These are phyloP conservation scores for Orientallactaga sibirica DNA, from an alignment of 2,797 vertebrate genomes.

Conservation along the genomic window DNA sequence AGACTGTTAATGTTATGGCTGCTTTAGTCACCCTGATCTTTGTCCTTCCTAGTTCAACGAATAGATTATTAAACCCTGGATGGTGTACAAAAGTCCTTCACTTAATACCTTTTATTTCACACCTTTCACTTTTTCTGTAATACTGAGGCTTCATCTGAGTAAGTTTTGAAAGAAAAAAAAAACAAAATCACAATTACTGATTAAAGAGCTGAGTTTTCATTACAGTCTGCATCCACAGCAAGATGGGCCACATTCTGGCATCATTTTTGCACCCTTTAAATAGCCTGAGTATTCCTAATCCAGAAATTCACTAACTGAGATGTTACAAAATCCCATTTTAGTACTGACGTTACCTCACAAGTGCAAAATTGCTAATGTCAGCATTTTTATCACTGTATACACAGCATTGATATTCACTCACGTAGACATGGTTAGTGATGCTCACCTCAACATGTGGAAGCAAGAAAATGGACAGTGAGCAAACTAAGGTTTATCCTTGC, in stretches of 20 bases:
- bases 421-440: not conserved
- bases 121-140: not conserved
- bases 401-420: not conserved
- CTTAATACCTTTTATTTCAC: not conserved
- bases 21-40: slow-evolving; percentile 1
- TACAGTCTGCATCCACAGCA: not conserved
- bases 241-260: not conserved
- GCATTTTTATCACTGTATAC: not conserved
- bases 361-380: not conserved
- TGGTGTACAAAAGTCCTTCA: not conserved
- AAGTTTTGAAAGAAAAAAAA: not conserved
- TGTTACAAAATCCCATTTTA: not conserved
- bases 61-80: not conserved
- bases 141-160: not conserved
- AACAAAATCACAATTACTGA: not conserved
- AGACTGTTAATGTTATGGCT: not conserved
- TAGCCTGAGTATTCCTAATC: not conserved
- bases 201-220: not conserved
- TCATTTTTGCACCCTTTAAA: not conserved
- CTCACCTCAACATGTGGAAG: not conserved
- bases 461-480: not conserved
- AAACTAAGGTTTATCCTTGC: not conserved
- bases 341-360: not conserved
- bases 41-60: slow-evolving; percentile 25
- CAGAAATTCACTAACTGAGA: not conserved